Percentiles rank a stretch among this genome's conserved stretches.
phyloP scores from a whole-genome alignment of 2,113 vertebrate genomes.

The Perca flavescens region DNA sequence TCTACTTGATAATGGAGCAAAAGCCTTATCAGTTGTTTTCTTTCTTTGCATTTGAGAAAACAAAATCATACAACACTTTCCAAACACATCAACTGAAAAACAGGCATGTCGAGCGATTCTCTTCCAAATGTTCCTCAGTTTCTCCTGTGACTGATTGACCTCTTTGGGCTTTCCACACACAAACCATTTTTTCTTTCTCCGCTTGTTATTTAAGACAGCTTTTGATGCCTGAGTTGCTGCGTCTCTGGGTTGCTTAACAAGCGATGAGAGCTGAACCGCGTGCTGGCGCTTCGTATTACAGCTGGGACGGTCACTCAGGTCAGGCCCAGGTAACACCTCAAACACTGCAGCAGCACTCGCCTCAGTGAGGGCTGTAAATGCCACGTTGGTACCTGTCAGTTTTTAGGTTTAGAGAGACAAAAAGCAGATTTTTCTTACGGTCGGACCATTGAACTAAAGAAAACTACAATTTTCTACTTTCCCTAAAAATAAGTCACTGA shows the following conservation, averaged over 20 bases:
- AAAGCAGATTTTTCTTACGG: neutral
- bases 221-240: conserved; percentile 65
- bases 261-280: conserved; percentile 43
- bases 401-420: conserved; percentile 5
- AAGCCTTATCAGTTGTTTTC: conserved; percentile 36
- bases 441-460: conserved; percentile 4
- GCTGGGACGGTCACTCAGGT: conserved; percentile 43
- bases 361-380: neutral
- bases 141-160: conserved; percentile 49
- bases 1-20: neutral
- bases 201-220: conserved; percentile 77
- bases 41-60: conserved; percentile 9
- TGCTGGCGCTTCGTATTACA: conserved; percentile 62
- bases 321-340: conserved; percentile 51
- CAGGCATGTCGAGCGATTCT: neutral
- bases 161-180: conserved; percentile 31
- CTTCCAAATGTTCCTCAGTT: conserved; percentile 34
- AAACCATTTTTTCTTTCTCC: conserved; percentile 27
- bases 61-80: conserved; percentile 19
- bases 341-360: neutral
- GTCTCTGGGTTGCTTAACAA: conserved; percentile 63
- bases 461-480: conserved; percentile 45
- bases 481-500: neutral
- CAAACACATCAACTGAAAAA: conserved; percentile 27
- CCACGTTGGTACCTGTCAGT: conserved; percentile 1